Evolutionary conservation across 2,113 vertebrate genomes (phyloP), one percentile per base, ranked within the genome.

Genomic region (Lycocorax pyrrhopterus): DNA sequence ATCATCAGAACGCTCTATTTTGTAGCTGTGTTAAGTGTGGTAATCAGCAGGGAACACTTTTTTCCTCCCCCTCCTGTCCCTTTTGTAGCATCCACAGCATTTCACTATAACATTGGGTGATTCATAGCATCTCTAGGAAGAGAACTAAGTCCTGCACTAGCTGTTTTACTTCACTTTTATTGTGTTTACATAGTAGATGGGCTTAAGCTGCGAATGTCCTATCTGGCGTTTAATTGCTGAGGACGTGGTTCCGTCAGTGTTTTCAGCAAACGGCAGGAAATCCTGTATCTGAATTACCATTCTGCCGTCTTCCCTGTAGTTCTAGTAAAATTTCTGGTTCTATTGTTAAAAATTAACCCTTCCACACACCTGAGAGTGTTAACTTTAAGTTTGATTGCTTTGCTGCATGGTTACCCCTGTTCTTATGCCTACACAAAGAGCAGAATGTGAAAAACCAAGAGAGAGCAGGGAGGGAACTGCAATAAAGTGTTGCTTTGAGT

Each of bases 211-310:
- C 73, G 55, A 83, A 46, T 69, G 29, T 47, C 22, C 43, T 89
- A 16, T 78, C 47, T 51, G 12, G 10, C 43, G 26, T 84, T 73
- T 86, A 83, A 83, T 90, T 51, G 25, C 68, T 11, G 27, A 84
- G 60, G 96, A 83, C 86, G 94, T 84, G 90, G 86, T 92, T 84
- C 67, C 62, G 66, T 30, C 30, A 60, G 37, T 39, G 33, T 84
- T 94, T 66, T 93, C 72, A 94, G 80, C 55, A 79, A 84, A 66
- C 27, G 51, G 39, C 75, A 87, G 95, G 94, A 97, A 97, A 96
- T 96, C 92, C 94, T 92, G 94, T 63, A 55, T 86, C 75, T 90
- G 83, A 84, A 84, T 74, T 83, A 39, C 88, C 33, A 66, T 93
- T 92, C 64, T 84, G 68, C 75, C 63, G 53, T 85, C 14, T 77